A percentile compares a stretch with the other conserved stretches of the same genome.
phyloP scores from a whole-genome alignment of 1,140 invertebrate species.

The Drosophila novamexicana region DNA sequence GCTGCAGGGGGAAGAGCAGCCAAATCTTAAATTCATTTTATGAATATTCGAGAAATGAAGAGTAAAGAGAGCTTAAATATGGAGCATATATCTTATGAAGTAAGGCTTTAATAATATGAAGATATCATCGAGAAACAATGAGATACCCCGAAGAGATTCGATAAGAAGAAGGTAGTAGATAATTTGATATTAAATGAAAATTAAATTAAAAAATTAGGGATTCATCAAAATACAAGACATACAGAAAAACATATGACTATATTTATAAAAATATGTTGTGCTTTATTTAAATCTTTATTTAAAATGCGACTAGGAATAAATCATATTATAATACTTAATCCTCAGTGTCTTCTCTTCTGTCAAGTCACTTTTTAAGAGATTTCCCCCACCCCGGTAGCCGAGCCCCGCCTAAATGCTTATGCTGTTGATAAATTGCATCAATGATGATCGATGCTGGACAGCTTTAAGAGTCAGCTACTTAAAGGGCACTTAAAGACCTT shows the following conservation, averaged over 20 bases:
- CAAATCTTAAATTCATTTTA: neutral
- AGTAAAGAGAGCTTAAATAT: neutral
- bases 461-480: slow-evolving; percentile 39
- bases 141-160: too few relatives aligned
- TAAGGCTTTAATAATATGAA: too few relatives aligned
- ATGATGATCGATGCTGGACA: slow-evolving; percentile 67
- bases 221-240: too few relatives aligned
- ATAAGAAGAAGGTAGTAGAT: too few relatives aligned
- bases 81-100: too few relatives aligned
- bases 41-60: neutral
- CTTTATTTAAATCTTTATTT: neutral
- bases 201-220: too few relatives aligned
- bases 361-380: neutral
- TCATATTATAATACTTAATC: neutral
- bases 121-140: too few relatives aligned
- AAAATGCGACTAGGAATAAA: neutral
- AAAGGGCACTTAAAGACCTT: slow-evolving; percentile 38
- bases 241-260: too few relatives aligned
- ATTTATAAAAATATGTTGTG: too few relatives aligned
- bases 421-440: slow-evolving; percentile 38
- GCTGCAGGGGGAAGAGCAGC: neutral
- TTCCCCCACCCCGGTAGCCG: too few relatives aligned
- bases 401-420: slow-evolving; percentile 1
- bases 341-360: neutral
- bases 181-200: too few relatives aligned